A percentile compares a stretch with the other conserved stretches of the same genome.
phyloP scores from a whole-genome alignment of 1,140 invertebrate genomes.

The Pissodes strobi region DNA sequence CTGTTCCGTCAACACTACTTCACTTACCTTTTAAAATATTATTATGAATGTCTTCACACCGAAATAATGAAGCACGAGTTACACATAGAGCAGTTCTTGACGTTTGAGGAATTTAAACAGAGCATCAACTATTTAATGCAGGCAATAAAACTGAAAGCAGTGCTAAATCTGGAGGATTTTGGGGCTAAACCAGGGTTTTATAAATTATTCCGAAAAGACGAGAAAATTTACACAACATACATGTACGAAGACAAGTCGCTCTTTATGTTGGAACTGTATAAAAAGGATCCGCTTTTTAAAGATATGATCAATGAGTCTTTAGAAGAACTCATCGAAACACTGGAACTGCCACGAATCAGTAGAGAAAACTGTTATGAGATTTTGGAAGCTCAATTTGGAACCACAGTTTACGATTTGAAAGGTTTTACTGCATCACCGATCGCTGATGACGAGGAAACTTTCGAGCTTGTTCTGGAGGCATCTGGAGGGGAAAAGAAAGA shows the following conservation, averaged over 20 bases:
- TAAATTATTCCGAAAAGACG: slow-evolving; percentile 15
- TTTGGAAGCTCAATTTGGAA: slow-evolving; percentile 10
- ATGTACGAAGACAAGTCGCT: slow-evolving; percentile 19
- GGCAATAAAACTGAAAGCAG: slow-evolving; percentile 6
- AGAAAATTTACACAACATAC: neutral
- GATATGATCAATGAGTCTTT: slow-evolving; percentile 10
- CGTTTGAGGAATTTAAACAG: slow-evolving; percentile 18
- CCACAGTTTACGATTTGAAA: slow-evolving; percentile 21
- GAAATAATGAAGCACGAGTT: slow-evolving; percentile 16
- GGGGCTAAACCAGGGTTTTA: slow-evolving; percentile 24
- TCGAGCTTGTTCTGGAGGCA: neutral
- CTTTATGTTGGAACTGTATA: neutral
- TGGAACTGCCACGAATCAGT: neutral
- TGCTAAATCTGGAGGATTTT: slow-evolving; percentile 14
- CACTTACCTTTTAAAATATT: slow-evolving; percentile 21
- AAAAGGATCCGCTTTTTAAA: slow-evolving; percentile 25
- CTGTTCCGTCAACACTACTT: slow-evolving; percentile 28
- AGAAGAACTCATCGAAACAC: slow-evolving; percentile 13
- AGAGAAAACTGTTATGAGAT: slow-evolving; percentile 26
- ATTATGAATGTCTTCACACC: slow-evolving; percentile 15
- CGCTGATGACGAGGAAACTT: neutral
- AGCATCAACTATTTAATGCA: slow-evolving; percentile 22
- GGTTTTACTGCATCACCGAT: neutral
- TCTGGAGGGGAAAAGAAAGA: neutral
- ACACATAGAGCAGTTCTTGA: slow-evolving; percentile 1